A percentile compares a stretch with the other conserved stretches of the same genome.
Conservation (phyloP, 2,113 vertebrate genomes). For the Zingel zingel region DNA sequence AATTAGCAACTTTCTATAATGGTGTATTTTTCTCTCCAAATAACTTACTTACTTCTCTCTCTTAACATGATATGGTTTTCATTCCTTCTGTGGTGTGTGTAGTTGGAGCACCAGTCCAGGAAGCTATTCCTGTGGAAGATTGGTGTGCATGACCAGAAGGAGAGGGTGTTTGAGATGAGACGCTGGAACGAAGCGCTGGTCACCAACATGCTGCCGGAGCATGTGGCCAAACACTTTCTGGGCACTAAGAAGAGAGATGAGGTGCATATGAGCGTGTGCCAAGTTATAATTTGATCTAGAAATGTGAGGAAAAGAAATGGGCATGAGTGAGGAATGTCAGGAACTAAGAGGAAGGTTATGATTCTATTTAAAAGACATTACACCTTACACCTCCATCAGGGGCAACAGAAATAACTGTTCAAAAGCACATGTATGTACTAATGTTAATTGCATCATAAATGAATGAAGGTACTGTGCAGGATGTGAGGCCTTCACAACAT, state of each 20-base stretch:
- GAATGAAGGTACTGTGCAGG: background rate
- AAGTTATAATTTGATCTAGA: background rate
- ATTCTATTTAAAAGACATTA: background rate
- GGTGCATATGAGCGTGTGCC: constrained; percentile 73
- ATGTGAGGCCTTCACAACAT: background rate
- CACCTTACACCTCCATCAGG: background rate
- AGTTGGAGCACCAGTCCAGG: constrained; percentile 93
- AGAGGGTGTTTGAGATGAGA: constrained; percentile 94
- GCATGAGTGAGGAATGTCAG: background rate
- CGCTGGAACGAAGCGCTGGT: constrained; percentile 96
- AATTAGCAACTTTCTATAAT: background rate
- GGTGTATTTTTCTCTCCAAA: background rate
- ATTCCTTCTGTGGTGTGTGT: background rate
- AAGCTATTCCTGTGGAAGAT: constrained; percentile 96
- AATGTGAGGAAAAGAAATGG: background rate
- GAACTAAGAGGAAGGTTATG: background rate
- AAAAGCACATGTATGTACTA: background rate
- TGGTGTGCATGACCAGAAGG: constrained; percentile 93
- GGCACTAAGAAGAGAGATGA: constrained; percentile 95
- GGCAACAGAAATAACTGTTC: background rate
- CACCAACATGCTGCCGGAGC: constrained; percentile 96
- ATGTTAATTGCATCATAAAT: background rate
- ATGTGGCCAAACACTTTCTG: constrained; percentile 95
- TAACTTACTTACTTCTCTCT: background rate
- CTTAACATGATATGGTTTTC: background rate